A percentile compares a stretch with the other conserved stretches of the same genome.
Evolutionary conservation across 2,113 vertebrate species (phyloP).

Genomic region (Notechis scutatus): DNA sequence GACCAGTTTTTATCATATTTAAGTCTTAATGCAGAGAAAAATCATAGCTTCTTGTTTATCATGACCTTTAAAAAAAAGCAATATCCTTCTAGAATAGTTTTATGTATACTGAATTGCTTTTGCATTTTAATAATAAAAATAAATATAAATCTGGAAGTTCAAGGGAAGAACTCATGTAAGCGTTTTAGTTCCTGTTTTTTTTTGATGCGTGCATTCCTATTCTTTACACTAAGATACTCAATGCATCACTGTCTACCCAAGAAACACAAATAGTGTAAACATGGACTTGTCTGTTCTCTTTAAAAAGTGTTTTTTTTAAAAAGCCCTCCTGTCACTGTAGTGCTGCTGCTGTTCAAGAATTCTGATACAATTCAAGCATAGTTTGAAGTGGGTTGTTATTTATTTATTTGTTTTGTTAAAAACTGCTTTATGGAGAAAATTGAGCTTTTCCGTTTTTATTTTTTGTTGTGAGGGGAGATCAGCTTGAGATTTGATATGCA

Average conservation of each 20-base stretch:
- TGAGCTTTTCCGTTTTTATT: not conserved
- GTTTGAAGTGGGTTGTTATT: not conserved
- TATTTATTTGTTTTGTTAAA: not conserved
- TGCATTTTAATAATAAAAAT: slow-evolving; percentile 9
- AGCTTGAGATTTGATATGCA: not conserved
- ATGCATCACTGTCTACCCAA: not conserved
- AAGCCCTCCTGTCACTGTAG: not conserved
- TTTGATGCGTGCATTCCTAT: not conserved
- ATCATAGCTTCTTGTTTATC: not conserved
- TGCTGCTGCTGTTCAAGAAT: slow-evolving; percentile 23
- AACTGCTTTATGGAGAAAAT: not conserved
- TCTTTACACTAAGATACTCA: not conserved
- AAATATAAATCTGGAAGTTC: slow-evolving; percentile 17
- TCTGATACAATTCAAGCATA: not conserved
- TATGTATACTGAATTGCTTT: not conserved
- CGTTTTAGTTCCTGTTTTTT: not conserved
- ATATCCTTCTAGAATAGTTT: not conserved
- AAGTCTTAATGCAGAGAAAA: not conserved
- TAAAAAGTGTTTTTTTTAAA: not conserved
- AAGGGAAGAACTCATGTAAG: slow-evolving; percentile 13
- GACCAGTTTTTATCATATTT: not conserved
- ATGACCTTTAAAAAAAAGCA: slow-evolving; percentile 15
- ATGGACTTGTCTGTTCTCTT: not conserved
- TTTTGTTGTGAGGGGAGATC: not conserved
- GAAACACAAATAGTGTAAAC: slow-evolving; percentile 9